Evolutionary conservation across 2,113 vertebrate species (phyloP).

Genomic region (Ptyas mucosa): DNA sequence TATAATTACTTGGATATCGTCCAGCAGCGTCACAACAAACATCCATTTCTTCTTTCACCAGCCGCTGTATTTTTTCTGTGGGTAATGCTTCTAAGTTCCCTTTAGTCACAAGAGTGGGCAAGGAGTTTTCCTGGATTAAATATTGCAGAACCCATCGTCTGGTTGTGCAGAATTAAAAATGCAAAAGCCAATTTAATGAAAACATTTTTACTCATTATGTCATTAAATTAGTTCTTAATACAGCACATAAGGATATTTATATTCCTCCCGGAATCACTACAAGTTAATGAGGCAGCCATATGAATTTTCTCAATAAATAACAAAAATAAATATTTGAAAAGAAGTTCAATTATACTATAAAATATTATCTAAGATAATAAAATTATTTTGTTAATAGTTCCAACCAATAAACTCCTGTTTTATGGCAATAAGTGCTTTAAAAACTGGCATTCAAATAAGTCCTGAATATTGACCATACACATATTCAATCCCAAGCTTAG

Average conservation of each 20-base stretch:
- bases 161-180: conserved; percentile 37
- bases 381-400: not conserved
- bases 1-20: conserved; percentile 96
- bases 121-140: conserved; percentile 76
- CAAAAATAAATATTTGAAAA: not conserved
- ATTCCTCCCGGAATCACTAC: not conserved
- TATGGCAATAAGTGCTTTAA: not conserved
- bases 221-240: conserved; percentile 16
- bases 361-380: not conserved
- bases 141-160: conserved; percentile 95
- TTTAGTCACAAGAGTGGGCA: conserved; percentile 67
- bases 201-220: not conserved
- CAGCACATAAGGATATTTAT: not conserved
- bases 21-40: conserved; percentile 89
- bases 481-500: not conserved
- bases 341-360: not conserved
- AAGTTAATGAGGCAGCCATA: not conserved
- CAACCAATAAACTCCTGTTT: not conserved
- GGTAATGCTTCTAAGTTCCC: conserved; percentile 67
- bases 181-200: conserved; percentile 35
- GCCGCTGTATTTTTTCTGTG: conserved; percentile 71
- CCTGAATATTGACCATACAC: not conserved
- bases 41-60: conserved; percentile 86
- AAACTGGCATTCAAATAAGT: not conserved
- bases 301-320: not conserved